phyloP scores from a whole-genome alignment of 2,113 vertebrate species.

The Upupa epops region DNA sequence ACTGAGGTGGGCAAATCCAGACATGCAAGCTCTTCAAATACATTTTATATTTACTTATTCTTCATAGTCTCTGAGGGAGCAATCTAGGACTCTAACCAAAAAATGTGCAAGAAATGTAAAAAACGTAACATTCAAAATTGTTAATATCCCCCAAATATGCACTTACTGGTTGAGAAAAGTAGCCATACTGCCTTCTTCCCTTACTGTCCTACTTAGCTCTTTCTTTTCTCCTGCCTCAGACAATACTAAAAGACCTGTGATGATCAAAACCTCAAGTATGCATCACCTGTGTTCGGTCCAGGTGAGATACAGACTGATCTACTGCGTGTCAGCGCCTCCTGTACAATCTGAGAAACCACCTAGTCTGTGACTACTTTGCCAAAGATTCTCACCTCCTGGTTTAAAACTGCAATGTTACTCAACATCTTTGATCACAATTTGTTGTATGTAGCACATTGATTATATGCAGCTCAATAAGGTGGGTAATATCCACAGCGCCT shows the following conservation, averaged over 20 bases:
- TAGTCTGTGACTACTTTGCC: not conserved
- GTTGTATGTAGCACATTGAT: not conserved
- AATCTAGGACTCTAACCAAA: not conserved
- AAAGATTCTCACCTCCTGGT: not conserved
- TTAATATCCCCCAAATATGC: not conserved
- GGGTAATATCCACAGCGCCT: not conserved
- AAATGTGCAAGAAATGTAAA: not conserved
- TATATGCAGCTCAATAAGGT: constrained; percentile 12
- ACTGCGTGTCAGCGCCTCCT: not conserved
- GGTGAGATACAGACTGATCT: not conserved
- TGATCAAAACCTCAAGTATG: not conserved
- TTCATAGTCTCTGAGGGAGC: not conserved
- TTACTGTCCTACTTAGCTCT: not conserved
- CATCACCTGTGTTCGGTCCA: not conserved
- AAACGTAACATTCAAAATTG: not conserved
- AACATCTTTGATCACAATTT: not conserved
- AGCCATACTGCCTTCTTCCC: not conserved
- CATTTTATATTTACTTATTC: not conserved
- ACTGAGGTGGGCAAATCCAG: not conserved
- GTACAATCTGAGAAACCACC: not conserved
- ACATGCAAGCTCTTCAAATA: not conserved
- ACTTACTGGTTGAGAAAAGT: not conserved
- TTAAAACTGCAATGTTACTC: not conserved
- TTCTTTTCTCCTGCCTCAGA: not conserved
- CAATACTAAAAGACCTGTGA: not conserved